Percentiles rank a stretch among this genome's conserved stretches.
Conservation (phyloP, 1,140 invertebrate species). For the Aphis craccivora region DNA sequence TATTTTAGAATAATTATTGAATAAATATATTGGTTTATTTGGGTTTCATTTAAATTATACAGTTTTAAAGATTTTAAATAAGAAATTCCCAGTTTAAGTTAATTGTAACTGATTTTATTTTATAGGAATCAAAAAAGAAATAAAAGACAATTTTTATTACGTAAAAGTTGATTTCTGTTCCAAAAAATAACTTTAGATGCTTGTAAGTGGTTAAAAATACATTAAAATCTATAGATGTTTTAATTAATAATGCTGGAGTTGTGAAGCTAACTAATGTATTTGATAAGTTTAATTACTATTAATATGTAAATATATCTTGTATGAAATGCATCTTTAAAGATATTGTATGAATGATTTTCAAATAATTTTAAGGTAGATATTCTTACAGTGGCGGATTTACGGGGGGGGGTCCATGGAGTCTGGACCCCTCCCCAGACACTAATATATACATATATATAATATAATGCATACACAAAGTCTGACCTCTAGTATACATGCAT, state of each 20-base stretch:
- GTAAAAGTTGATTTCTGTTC: constrained; percentile 20
- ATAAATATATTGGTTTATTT: not conserved
- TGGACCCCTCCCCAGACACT: too few species aligned
- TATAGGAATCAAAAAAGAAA: not conserved
- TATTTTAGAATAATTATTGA: not conserved
- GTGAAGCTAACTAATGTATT: not conserved
- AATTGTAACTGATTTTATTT: not conserved
- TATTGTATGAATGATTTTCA: too few species aligned
- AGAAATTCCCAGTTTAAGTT: not conserved
- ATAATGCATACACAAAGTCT: too few species aligned
- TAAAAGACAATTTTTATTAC: constrained; percentile 22
- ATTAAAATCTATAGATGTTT: not conserved
- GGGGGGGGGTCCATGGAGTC: too few species aligned
- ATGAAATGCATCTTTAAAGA: not conserved
- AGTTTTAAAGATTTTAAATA: not conserved
- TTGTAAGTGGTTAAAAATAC: not conserved
- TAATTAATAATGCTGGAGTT: not conserved
- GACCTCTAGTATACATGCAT: too few species aligned
- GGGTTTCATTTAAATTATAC: not conserved
- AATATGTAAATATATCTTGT: not conserved
- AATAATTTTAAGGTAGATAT: too few species aligned
- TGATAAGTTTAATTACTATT: not conserved
- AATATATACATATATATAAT: too few species aligned
- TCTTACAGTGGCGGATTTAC: too few species aligned
- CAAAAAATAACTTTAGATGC: constrained; percentile 25